Conservation (phyloP, 2,113 vertebrate species). For the Malurus elegans region DNA sequence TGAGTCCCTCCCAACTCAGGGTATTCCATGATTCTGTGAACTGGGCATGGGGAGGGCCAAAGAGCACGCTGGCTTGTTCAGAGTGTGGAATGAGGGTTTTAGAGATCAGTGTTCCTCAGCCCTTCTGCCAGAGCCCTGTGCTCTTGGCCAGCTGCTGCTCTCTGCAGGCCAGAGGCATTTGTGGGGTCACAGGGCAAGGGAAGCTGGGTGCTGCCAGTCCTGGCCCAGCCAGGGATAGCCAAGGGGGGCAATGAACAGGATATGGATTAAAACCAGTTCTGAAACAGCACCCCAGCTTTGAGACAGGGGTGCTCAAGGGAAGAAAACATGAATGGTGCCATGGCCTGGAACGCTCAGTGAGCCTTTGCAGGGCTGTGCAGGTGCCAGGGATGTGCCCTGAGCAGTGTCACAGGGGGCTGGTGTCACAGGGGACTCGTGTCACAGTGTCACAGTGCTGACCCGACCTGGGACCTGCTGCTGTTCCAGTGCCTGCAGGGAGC, state of each 20-base stretch:
- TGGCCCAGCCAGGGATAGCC: no score
- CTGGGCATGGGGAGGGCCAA: accelerated
- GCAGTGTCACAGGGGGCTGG: background rate
- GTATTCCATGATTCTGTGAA: accelerated
- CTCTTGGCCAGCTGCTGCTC: background rate
- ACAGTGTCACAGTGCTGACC: background rate
- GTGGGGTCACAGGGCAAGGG: background rate
- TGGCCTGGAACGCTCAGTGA: background rate
- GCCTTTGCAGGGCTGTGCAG: background rate
- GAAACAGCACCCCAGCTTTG: background rate
- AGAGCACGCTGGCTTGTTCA: background rate
- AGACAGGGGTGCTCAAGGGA: background rate
- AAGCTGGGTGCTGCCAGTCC: background rate
- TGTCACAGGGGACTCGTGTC: background rate
- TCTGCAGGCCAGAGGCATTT: background rate
- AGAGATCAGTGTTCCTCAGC: background rate
- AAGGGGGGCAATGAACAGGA: background rate
- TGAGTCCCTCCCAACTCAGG: background rate
- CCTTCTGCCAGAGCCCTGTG: accelerated
- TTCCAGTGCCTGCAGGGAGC: background rate
- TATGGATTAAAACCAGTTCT: background rate
- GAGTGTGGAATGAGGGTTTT: background rate
- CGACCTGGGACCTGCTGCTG: background rate
- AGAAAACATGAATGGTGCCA: background rate
- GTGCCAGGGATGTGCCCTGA: accelerated